Evolutionary conservation across 2,113 vertebrate species (phyloP).

Genomic region (Nothoprocta pentlandii): DNA sequence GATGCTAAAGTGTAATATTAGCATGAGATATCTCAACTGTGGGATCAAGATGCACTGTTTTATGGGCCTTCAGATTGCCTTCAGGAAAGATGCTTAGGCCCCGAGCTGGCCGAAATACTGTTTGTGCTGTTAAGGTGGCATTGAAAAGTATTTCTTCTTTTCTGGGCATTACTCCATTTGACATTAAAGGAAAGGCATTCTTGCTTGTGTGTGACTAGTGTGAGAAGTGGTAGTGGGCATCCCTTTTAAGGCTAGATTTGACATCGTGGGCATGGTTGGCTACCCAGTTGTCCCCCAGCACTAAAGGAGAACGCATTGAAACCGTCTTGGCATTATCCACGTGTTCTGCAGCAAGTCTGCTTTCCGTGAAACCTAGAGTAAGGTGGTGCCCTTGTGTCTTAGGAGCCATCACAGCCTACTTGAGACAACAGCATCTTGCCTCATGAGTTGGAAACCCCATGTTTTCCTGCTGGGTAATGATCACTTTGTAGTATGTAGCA

Average conservation of each 20-base stretch:
- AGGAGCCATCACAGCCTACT: neutral
- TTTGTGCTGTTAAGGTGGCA: neutral
- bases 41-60: neutral
- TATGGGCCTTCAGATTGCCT: neutral
- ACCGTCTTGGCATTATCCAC: neutral
- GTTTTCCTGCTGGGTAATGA: neutral
- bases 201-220: neutral
- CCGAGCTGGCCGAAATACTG: neutral
- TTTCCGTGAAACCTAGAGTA: neutral
- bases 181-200: neutral
- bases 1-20: neutral
- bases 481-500: neutral
- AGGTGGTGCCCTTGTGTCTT: neutral
- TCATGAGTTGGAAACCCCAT: neutral
- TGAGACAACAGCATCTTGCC: neutral
- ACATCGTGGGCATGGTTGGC: neutral
- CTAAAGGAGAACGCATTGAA: neutral
- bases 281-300: neutral
- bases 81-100: neutral
- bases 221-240: neutral
- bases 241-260: neutral
- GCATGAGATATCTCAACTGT: neutral
- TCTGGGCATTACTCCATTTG: neutral
- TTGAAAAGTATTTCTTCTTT: neutral
- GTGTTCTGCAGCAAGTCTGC: neutral